Base-by-base conservation (phyloP, 2,888 invertebrate species). In the Rutpela maculata region DNA sequence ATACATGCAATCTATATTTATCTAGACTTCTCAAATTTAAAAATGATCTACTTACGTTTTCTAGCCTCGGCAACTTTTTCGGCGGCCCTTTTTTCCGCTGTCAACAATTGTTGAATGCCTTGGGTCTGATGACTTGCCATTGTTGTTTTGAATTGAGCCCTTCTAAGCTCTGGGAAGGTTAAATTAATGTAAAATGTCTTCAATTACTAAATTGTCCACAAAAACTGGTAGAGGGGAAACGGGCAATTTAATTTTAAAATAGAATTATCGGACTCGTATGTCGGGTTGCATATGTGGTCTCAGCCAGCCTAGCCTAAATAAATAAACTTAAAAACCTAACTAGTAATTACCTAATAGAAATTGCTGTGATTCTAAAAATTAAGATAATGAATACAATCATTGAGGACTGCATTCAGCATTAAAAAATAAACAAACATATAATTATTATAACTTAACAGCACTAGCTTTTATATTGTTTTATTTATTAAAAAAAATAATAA, bases 41-140 rank as follows among this genome's bases (percentile, higher is more conserved):
- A 71, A 71, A 71, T 62, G 74, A 68, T 74, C 70, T 66, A 88
- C 90, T 89, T 84, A 90, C 90, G 88, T 88, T 90, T 90, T 83
- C 90, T 86, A 22, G 90, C 90, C 83, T 90, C 90, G 15, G 88
- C 85, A 12, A 90, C 90, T 84, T 90, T 90, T 85, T 90, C 90
- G 26, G 90, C 90, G 22, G 90, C 90, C 82, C 88, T 88, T 85
- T 90, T 90, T 84, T 90, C 90, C 26, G 90, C 90, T 63, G 88
- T 86, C 83, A 90, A 84, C 74, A 89, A 86, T 83, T 89, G 90
- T 83, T 90, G 90, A 81, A 90, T 90, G 75, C 90, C 90, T 79
- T 90, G 89, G n/a, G 89, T 88, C 84, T 90, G 88, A 66, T 81
- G 81, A 82, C 89, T 88, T 75, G 89, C 88, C 90, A 90, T 89